A percentile compares a stretch with the other conserved stretches of the same genome.
phyloP scores from a whole-genome alignment of 2,888 invertebrate species.

The Hirtodrosophila histrioides region DNA sequence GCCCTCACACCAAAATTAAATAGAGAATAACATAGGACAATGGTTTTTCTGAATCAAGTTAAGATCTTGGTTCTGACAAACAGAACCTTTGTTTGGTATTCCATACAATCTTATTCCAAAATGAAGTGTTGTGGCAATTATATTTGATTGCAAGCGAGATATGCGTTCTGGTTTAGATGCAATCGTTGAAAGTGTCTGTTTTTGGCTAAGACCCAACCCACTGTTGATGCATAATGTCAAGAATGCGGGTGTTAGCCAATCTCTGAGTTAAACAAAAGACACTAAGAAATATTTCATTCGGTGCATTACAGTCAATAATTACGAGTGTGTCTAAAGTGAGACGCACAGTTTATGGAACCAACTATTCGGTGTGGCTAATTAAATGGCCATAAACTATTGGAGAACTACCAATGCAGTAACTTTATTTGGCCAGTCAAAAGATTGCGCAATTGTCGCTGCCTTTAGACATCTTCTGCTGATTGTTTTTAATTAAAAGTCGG shows the following conservation, averaged over 20 bases:
- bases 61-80: too few relatives aligned
- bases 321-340: constrained; percentile 5
- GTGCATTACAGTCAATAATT: constrained; percentile 12
- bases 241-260: constrained; percentile 39
- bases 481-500: constrained; percentile 66
- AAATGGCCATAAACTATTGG: constrained; percentile 49
- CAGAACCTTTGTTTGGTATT: too few relatives aligned
- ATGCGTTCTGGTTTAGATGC: too few relatives aligned
- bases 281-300: constrained; percentile 24
- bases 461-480: constrained; percentile 63
- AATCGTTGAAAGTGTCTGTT: neutral
- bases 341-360: constrained; percentile 41
- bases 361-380: constrained; percentile 47
- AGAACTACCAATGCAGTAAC: constrained; percentile 18
- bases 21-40: too few relatives aligned
- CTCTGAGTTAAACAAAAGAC: neutral
- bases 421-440: constrained; percentile 42
- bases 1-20: too few relatives aligned
- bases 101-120: too few relatives aligned
- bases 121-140: too few relatives aligned
- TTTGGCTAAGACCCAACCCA: neutral
- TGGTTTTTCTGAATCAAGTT: too few relatives aligned
- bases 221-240: constrained; percentile 9
- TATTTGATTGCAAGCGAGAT: too few relatives aligned
- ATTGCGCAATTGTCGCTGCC: constrained; percentile 51